phyloP scores from a whole-genome alignment of 2,797 vertebrate genomes.

The Kryptolebias ocellatus region DNA sequence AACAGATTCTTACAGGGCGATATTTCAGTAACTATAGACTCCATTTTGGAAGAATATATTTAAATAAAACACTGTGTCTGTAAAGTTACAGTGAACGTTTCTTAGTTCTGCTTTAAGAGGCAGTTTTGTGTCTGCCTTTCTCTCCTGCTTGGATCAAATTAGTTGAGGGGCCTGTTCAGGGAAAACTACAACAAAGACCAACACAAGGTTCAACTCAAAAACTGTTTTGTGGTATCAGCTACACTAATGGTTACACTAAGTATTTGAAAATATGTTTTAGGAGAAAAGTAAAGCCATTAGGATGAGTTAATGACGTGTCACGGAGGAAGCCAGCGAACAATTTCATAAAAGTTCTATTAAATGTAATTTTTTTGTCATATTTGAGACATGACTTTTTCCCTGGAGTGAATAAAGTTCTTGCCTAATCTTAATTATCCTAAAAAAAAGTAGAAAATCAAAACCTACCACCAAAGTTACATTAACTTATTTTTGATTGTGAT shows the following conservation, averaged over 20 bases:
- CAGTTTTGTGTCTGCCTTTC: constrained; percentile 61
- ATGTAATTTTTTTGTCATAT: constrained; percentile 33
- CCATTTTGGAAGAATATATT: constrained; percentile 36
- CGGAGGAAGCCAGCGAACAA: constrained; percentile 7
- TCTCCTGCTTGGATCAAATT: constrained; percentile 67
- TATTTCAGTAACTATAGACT: constrained; percentile 49
- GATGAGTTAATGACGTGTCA: constrained; percentile 47
- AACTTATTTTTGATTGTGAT: constrained; percentile 36
- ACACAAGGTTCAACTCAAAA: constrained; percentile 40
- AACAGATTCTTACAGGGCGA: constrained; percentile 32
- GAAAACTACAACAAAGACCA: constrained; percentile 41
- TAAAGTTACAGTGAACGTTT: constrained; percentile 57
- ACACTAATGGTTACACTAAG: constrained; percentile 34
- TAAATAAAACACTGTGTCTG: constrained; percentile 47
- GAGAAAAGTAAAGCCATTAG: not conserved
- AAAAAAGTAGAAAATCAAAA: constrained; percentile 24
- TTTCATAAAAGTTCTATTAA: constrained; percentile 16
- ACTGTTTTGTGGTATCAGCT: constrained; percentile 48
- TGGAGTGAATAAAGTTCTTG: constrained; percentile 2
- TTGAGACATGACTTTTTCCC: not conserved
- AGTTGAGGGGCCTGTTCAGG: constrained; percentile 58
- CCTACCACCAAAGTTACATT: constrained; percentile 2
- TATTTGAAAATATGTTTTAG: constrained; percentile 18
- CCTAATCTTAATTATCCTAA: constrained; percentile 19
- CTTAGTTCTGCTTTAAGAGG: constrained; percentile 57